Percentiles rank a stretch among this genome's conserved stretches.
Evolutionary conservation across 2,113 vertebrate species (phyloP).

Genomic region (Pedetes capensis): DNA sequence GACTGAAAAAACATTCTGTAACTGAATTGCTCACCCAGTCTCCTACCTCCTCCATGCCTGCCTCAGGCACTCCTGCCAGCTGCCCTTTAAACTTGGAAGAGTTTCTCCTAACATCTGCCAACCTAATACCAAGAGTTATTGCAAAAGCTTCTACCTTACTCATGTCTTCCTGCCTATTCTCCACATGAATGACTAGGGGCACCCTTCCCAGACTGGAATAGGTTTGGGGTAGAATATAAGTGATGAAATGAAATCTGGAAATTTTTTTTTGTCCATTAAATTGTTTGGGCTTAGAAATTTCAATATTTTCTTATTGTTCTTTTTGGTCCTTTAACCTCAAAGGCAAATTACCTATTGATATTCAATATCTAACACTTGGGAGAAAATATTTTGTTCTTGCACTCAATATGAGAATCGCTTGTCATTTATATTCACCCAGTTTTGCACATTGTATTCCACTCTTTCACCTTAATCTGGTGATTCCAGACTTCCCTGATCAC

Average conservation of each 20-base stretch:
- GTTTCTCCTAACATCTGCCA: constrained; percentile 31
- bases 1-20: constrained; percentile 10
- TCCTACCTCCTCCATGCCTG: constrained; percentile 15
- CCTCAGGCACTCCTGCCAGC: constrained; percentile 33
- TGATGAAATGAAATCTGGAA: constrained; percentile 26
- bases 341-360: background rate
- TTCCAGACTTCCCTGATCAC: background rate
- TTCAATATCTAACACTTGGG: background rate
- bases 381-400: background rate
- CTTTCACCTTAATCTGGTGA: background rate
- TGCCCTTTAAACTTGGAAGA: constrained; percentile 68
- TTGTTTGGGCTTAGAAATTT: background rate
- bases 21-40: background rate
- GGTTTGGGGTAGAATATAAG: constrained; percentile 12
- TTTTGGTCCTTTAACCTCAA: background rate
- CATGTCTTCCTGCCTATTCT: constrained; percentile 6
- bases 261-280: background rate
- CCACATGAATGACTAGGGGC: constrained; percentile 33
- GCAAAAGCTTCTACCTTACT: constrained; percentile 53
- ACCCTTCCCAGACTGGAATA: background rate
- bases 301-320: background rate
- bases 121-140: constrained; percentile 50
- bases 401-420: background rate
- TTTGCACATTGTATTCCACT: background rate
- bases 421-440: background rate